Conservation (phyloP, 2,797 vertebrate species). For the Alca torda region DNA sequence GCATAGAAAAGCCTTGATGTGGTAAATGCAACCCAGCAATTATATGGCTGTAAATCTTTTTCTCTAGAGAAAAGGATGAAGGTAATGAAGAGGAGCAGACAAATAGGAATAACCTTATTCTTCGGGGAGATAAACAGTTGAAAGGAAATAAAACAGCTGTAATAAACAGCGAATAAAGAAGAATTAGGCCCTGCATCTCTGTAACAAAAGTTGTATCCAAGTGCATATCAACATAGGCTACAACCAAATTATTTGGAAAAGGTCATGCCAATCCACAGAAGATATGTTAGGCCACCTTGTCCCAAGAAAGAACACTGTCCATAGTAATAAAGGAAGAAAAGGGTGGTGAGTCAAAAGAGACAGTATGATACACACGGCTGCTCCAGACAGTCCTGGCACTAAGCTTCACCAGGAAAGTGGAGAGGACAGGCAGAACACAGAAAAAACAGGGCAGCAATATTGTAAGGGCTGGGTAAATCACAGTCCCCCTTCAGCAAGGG, state of each 20-base stretch:
- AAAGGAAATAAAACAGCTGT: not conserved
- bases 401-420: not conserved
- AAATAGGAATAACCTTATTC: not conserved
- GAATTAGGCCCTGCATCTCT: not conserved
- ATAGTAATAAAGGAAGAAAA: not conserved
- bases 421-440: not conserved
- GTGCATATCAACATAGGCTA: not conserved
- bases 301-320: not conserved
- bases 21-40: not conserved
- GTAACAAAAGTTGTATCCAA: not conserved
- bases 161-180: not conserved
- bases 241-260: not conserved
- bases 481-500: not conserved
- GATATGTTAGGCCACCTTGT: not conserved
- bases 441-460: not conserved
- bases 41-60: not conserved
- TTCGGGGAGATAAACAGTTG: not conserved
- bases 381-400: not conserved
- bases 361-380: accelerated
- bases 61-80: not conserved
- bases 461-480: not conserved
- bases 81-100: not conserved
- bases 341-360: not conserved
- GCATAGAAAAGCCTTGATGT: not conserved
- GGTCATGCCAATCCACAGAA: not conserved